Percentiles rank a stretch among this genome's conserved stretches.
Evolutionary conservation across 2,113 vertebrate species (phyloP).

Genomic region (Micronycteris hirsuta): DNA sequence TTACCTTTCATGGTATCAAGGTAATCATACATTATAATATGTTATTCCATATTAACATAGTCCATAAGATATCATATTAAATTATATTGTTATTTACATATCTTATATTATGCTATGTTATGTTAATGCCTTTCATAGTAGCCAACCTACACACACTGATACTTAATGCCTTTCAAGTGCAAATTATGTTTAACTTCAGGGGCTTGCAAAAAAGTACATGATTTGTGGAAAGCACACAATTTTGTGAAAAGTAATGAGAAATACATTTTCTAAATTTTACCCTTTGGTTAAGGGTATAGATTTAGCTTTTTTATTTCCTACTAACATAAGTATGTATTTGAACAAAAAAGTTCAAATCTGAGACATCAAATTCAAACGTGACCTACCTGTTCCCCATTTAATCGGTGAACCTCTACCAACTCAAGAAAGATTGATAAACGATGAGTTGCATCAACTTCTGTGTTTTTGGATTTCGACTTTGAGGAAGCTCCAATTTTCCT

Average conservation of each 20-base stretch:
- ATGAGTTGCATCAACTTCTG: constrained; percentile 86
- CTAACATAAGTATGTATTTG: neutral
- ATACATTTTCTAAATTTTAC: constrained; percentile 12
- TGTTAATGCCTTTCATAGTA: neutral
- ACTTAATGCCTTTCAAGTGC: neutral
- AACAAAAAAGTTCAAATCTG: neutral
- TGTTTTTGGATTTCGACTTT: constrained; percentile 85
- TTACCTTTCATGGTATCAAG: neutral
- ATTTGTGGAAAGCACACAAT: neutral
- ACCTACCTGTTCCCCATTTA: constrained; percentile 93
- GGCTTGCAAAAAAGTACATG: neutral
- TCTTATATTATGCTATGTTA: neutral
- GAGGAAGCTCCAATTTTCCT: constrained; percentile 80
- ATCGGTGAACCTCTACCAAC: constrained; percentile 90
- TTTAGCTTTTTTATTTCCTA: constrained; percentile 19
- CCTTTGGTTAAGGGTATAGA: neutral
- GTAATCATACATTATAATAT: neutral
- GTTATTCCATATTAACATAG: neutral
- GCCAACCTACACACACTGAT: neutral
- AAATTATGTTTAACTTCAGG: neutral
- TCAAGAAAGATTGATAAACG: constrained; percentile 94
- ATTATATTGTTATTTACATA: neutral
- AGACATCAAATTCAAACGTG: neutral
- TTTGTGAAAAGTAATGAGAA: neutral
- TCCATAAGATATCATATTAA: neutral